Percentiles rank a stretch among this genome's conserved stretches.
Conservation (phyloP, 2,888 invertebrate genomes). For the Nemurella pictetii region DNA sequence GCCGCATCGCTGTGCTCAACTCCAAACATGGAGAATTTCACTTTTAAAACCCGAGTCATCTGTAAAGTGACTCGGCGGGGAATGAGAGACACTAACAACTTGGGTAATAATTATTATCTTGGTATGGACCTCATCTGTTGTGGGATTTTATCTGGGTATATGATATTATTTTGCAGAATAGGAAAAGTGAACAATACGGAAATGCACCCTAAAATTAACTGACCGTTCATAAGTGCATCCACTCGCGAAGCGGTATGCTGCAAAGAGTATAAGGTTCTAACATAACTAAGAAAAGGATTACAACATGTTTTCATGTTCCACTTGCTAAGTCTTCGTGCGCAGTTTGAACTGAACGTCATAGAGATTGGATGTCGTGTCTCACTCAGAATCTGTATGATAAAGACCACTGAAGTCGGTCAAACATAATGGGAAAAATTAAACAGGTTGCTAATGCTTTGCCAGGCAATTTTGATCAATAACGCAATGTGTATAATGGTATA, state of each 20-base stretch:
- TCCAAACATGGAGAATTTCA: neutral
- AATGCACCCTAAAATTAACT: too few relatives aligned
- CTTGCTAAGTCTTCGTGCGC: neutral
- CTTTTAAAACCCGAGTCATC: neutral
- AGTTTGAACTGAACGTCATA: neutral
- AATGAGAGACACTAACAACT: too few relatives aligned
- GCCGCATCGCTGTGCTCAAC: neutral
- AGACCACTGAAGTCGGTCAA: neutral
- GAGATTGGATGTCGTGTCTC: neutral
- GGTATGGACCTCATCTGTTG: too few relatives aligned
- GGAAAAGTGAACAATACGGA: too few relatives aligned
- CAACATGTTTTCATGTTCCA: neutral
- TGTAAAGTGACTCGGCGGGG: neutral
- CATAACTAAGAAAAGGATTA: neutral
- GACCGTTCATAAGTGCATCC: too few relatives aligned
- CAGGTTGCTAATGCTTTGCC: neutral
- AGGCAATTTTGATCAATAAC: neutral
- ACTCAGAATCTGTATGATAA: neutral
- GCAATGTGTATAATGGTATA: neutral
- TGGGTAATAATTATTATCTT: neutral
- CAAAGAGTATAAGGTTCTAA: too few relatives aligned
- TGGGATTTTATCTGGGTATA: too few relatives aligned
- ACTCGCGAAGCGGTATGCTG: too few relatives aligned
- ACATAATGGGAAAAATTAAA: neutral
- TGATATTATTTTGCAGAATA: too few relatives aligned